phyloP scores from a whole-genome alignment of 2,888 invertebrate species.

The Epinotia ramella region DNA sequence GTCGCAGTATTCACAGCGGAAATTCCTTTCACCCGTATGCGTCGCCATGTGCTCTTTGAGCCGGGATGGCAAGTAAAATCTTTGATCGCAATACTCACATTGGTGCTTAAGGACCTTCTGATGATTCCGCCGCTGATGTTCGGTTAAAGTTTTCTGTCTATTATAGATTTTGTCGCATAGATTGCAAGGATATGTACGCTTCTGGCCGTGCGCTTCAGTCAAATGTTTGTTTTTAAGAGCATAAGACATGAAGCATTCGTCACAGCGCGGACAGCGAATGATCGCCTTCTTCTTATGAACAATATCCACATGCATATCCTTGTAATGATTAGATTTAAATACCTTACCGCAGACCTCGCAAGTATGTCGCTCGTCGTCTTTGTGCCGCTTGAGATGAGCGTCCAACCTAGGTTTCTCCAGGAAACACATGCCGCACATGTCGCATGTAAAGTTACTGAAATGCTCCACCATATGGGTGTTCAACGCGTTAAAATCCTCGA shows the following conservation, averaged over 20 bases:
- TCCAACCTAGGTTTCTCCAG: slow-evolving; percentile 78
- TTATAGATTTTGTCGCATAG: slow-evolving; percentile 80
- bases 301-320: slow-evolving; percentile 79
- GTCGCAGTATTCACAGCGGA: slow-evolving; percentile 85
- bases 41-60: slow-evolving; percentile 82
- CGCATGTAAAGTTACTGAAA: slow-evolving; percentile 78
- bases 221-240: slow-evolving; percentile 76
- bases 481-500: slow-evolving; percentile 74
- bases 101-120: slow-evolving; percentile 80
- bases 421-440: slow-evolving; percentile 79
- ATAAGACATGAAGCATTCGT: slow-evolving; percentile 80
- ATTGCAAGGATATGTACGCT: slow-evolving; percentile 75
- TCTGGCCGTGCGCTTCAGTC: slow-evolving; percentile 76
- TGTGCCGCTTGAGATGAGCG: slow-evolving; percentile 78
- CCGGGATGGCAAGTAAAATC: slow-evolving; percentile 78
- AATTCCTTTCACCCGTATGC: slow-evolving; percentile 84
- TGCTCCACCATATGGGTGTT: slow-evolving; percentile 80
- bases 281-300: slow-evolving; percentile 79
- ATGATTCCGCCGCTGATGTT: slow-evolving; percentile 77
- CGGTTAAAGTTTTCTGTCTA: slow-evolving; percentile 74
- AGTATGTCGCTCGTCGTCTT: slow-evolving; percentile 80
- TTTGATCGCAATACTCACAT: slow-evolving; percentile 83
- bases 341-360: slow-evolving; percentile 82
- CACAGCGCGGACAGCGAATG: slow-evolving; percentile 74
- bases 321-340: slow-evolving; percentile 78